A percentile compares a stretch with the other conserved stretches of the same genome.
Conservation (phyloP, 2,797 vertebrate genomes). For the Pelochelys cantorii region DNA sequence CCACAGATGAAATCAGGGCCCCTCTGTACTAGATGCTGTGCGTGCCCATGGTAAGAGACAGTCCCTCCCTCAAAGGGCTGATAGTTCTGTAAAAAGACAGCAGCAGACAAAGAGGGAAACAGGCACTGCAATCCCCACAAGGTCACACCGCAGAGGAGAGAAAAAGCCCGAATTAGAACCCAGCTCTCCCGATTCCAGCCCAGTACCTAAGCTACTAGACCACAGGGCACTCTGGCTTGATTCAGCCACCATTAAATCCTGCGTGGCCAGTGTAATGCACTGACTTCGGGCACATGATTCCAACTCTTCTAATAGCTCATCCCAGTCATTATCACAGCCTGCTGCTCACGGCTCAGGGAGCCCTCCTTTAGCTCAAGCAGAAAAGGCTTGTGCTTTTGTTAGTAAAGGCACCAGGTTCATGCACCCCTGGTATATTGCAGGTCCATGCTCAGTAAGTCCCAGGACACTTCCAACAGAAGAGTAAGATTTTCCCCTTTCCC, state of each 20-base stretch:
- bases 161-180: background rate
- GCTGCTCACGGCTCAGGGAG: background rate
- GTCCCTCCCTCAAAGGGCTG: background rate
- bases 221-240: background rate
- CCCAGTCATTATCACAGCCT: background rate
- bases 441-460: background rate
- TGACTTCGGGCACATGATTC: background rate
- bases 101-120: background rate
- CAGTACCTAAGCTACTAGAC: background rate
- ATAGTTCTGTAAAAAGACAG: background rate
- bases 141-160: background rate
- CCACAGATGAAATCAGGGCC: background rate
- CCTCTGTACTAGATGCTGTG: background rate
- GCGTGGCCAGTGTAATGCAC: background rate
- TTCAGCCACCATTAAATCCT: background rate
- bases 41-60: background rate
- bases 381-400: background rate
- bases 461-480: background rate
- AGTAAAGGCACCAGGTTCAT: background rate
- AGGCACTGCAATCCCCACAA: background rate
- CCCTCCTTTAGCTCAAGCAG: background rate
- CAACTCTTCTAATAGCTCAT: background rate
- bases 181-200: background rate
- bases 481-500: background rate
- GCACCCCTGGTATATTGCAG: background rate